These are phyloP conservation scores for Colostygia pectinataria DNA, from an alignment of 2,888 invertebrate species.

Conservation along the genomic window DNA sequence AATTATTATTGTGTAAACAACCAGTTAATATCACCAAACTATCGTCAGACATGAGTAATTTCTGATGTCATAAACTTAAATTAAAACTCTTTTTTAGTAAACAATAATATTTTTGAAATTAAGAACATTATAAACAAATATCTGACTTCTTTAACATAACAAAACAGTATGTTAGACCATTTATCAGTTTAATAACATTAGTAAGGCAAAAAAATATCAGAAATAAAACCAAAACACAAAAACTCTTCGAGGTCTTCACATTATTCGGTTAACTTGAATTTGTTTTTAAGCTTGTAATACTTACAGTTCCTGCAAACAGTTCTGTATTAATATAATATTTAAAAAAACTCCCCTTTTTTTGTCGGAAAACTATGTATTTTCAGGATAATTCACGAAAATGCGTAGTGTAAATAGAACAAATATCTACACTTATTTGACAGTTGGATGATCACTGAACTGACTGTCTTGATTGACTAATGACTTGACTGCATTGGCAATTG, in stretches of 20 bases:
- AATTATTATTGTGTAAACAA: slow-evolving; percentile 18
- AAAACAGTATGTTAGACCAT: too few species aligned
- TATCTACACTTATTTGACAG: background rate
- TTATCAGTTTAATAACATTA: slow-evolving; percentile 20
- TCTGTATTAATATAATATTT: slow-evolving; percentile 1
- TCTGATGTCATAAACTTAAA: slow-evolving; percentile 59
- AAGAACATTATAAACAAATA: too few species aligned
- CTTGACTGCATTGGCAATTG: slow-evolving; percentile 3
- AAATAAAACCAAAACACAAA: slow-evolving; percentile 24
- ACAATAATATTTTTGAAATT: too few species aligned
- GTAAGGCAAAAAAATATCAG: slow-evolving; percentile 8
- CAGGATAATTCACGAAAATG: slow-evolving; percentile 42
- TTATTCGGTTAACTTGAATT: too few species aligned
- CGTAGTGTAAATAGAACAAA: slow-evolving; percentile 51
- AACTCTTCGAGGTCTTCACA: background rate
- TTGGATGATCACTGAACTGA: background rate
- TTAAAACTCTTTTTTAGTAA: slow-evolving; percentile 27
- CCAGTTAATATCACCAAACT: slow-evolving; percentile 23
- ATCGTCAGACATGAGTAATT: slow-evolving; percentile 52
- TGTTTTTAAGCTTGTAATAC: slow-evolving; percentile 24
- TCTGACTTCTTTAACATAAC: background rate
- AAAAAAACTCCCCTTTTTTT: slow-evolving; percentile 1
- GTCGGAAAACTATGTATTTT: slow-evolving; percentile 27
- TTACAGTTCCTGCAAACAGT: slow-evolving; percentile 19
- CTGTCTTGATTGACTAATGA: background rate